Evolutionary conservation across 2,797 vertebrate genomes (phyloP).

Genomic region (Artibeus jamaicensis): DNA sequence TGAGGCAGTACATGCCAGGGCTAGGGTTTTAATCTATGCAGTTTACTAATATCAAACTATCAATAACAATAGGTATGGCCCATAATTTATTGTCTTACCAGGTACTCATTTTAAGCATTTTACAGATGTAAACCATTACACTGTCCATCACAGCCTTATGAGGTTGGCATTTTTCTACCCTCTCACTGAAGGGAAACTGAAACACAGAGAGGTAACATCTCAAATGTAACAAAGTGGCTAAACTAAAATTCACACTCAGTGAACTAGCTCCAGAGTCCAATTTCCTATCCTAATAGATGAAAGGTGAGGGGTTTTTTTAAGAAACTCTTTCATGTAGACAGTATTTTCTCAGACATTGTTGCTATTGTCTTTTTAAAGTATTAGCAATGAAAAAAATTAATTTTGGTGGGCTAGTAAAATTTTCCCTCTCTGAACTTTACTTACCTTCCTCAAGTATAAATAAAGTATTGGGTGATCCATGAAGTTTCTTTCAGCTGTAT

Average conservation of each 20-base stretch:
- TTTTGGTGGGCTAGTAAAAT: neutral
- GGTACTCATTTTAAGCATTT: neutral
- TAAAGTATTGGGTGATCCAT: neutral
- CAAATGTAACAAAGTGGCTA: neutral
- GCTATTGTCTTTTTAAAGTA: neutral
- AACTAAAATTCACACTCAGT: neutral
- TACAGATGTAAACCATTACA: neutral
- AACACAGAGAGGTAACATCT: neutral
- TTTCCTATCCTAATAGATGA: neutral
- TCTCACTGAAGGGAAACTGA: neutral
- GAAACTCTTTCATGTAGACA: neutral
- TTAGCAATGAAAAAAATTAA: neutral
- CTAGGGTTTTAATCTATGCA: neutral
- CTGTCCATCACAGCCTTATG: neutral
- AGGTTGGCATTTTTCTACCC: neutral
- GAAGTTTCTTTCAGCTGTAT: neutral
- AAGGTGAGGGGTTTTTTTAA: neutral
- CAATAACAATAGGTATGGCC: neutral
- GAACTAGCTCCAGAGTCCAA: neutral
- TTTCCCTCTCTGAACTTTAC: neutral
- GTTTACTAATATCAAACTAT: neutral
- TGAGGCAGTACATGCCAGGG: neutral
- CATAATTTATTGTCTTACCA: neutral
- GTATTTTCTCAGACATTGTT: neutral
- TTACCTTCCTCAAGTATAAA: neutral